Base-by-base conservation (phyloP, 2,113 vertebrate species). In the Stigmatopora nigra region DNA sequence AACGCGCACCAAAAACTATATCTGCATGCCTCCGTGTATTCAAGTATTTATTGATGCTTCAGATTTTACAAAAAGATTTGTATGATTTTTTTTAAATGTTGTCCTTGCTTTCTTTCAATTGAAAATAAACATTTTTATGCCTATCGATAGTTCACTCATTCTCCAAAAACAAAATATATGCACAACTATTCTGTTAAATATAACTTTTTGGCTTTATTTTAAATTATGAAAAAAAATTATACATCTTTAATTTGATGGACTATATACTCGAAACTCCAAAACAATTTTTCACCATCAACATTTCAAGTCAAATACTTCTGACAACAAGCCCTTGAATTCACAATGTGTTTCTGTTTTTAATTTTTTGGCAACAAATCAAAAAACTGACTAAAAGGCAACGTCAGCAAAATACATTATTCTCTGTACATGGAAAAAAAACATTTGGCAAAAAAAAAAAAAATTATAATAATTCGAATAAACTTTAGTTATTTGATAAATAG, bases 11-110 rank as follows among this genome's bases (percentile, higher is more conserved):
- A 15, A 56, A 31, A 89, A 86, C 85, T 78, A 89, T 87, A 89
- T 83, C 82, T 74, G 92, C 89, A 91, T 91, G 90, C 88, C 82
- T 87, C 91, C 91, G 91, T 88, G 81, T 89, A 92, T 80, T 83
- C 69, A 93, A 91, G 90, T 97, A 93, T 96, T 96, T 92, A 92
- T 91, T 94, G 77, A 89, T 80, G 82, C 87, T 83, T 91, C 82
- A 87, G 82, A 84, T 76, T 89, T 87, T 87, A 86, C 92, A 87
- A 79, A 69, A 56, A 45, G 12, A 61, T 45, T 20, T 45, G 17
- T 44, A 9, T 31, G 10, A 35, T 19, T 60, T 31, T 58, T 53
- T 55, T 51, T 15, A 12, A 20, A 41, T 16, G 36, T 59, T 59
- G 16, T 90, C 88, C 88, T 78, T 89, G 65, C 82, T 77, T 85